These are phyloP conservation scores for Oasisia sp. DNA, from an alignment of 2,888 invertebrate genomes.

Conservation along the genomic window DNA sequence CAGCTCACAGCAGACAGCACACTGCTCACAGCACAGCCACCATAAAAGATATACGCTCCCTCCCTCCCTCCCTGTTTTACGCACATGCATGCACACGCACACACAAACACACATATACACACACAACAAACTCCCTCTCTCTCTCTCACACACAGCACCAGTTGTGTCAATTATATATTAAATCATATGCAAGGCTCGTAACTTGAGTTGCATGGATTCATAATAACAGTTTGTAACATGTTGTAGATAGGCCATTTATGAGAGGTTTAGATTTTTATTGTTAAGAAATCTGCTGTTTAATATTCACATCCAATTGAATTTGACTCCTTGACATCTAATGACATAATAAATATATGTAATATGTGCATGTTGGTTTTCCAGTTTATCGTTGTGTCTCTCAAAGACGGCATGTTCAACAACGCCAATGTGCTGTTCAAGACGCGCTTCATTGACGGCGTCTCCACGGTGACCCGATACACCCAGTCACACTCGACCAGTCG, in stretches of 20 bases:
- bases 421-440: conserved; percentile 97
- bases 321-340: background rate
- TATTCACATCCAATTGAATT: background rate
- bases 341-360: background rate
- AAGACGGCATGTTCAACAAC: conserved; percentile 99
- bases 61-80: too few species aligned
- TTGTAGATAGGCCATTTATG: background rate
- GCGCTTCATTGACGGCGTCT: conserved; percentile 93
- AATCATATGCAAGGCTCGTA: background rate
- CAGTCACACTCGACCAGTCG: conserved; percentile 40
- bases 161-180: background rate
- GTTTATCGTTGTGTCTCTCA: conserved; percentile 97
- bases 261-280: background rate
- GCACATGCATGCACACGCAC: too few species aligned
- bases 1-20: too few species aligned
- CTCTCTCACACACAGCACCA: too few species aligned
- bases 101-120: too few species aligned
- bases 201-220: background rate
- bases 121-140: too few species aligned
- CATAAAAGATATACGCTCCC: too few species aligned
- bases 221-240: background rate
- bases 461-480: conserved; percentile 75
- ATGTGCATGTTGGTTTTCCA: conserved; percentile 67
- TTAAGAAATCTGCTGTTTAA: background rate
- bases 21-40: too few species aligned